phyloP scores from a whole-genome alignment of 2,888 invertebrate genomes.

The Ormyrus labotus region DNA sequence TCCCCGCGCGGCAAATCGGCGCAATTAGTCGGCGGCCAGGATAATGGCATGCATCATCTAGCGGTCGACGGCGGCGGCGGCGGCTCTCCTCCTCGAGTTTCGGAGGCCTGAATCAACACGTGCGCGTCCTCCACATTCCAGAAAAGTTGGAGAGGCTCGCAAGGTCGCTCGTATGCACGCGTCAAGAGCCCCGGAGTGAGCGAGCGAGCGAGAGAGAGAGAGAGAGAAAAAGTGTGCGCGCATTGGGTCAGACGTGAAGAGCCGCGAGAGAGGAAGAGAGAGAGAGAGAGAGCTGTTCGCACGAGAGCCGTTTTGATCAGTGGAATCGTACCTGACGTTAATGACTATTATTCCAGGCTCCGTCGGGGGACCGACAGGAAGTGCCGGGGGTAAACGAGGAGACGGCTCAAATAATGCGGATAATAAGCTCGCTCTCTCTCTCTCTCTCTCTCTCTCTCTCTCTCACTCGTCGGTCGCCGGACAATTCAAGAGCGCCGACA shows the following conservation, averaged over 20 bases:
- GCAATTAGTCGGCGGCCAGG: too few relatives aligned
- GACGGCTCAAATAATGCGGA: conserved; percentile 22
- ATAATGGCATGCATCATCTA: too few relatives aligned
- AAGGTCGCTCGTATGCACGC: neutral
- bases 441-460: neutral
- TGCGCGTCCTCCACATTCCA: conserved; percentile 39
- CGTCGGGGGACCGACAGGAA: conserved; percentile 30
- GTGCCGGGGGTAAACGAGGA: conserved; percentile 34
- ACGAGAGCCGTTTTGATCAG: conserved; percentile 33
- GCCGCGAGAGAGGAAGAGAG: neutral
- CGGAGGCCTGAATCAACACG: conserved; percentile 2
- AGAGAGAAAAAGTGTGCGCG: neutral
- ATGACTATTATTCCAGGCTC: conserved; percentile 50
- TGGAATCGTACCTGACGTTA: conserved; percentile 49
- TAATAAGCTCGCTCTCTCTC: conserved; percentile 21
- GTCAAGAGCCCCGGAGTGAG: neutral
- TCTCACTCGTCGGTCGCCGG: neutral
- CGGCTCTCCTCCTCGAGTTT: too few relatives aligned
- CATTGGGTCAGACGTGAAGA: neutral
- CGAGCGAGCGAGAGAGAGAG: neutral
- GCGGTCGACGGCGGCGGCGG: too few relatives aligned
- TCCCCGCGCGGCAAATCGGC: too few relatives aligned
- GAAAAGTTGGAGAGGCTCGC: conserved; percentile 36
- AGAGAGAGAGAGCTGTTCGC: neutral
- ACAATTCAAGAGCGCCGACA: conserved; percentile 25